Conservation (phyloP, 2,113 vertebrate species). For the Phalacrocorax carbo region DNA sequence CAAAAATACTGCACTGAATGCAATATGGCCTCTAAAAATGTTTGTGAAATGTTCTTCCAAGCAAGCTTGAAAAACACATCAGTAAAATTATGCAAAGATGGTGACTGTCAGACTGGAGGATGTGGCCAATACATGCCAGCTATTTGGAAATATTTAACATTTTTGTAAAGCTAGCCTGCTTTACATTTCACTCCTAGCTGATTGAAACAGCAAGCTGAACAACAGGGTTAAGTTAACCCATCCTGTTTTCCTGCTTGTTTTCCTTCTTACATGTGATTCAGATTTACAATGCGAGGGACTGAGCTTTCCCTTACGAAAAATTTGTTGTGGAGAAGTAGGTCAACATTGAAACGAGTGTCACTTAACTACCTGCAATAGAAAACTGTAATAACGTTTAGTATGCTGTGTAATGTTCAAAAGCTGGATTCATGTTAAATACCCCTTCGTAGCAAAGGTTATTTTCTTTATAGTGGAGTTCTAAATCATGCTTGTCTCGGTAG, state of each 20-base stretch:
- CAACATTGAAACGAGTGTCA: neutral
- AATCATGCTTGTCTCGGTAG: neutral
- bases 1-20: neutral
- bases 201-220: neutral
- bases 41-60: neutral
- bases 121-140: neutral
- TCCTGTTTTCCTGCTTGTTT: neutral
- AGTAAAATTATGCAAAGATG: neutral
- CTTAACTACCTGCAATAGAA: neutral
- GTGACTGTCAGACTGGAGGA: neutral
- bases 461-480: neutral
- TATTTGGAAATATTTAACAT: neutral
- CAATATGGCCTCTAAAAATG: neutral
- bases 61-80: neutral
- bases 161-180: neutral
- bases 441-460: neutral
- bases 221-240: neutral
- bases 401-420: neutral
- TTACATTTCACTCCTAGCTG: neutral
- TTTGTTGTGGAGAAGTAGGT: neutral
- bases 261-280: neutral
- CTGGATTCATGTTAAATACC: neutral
- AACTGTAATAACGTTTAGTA: neutral
- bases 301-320: neutral
- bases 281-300: neutral